These are phyloP conservation scores for Tinamus major DNA, from an alignment of 2,797 vertebrate species.

Conservation along the genomic window DNA sequence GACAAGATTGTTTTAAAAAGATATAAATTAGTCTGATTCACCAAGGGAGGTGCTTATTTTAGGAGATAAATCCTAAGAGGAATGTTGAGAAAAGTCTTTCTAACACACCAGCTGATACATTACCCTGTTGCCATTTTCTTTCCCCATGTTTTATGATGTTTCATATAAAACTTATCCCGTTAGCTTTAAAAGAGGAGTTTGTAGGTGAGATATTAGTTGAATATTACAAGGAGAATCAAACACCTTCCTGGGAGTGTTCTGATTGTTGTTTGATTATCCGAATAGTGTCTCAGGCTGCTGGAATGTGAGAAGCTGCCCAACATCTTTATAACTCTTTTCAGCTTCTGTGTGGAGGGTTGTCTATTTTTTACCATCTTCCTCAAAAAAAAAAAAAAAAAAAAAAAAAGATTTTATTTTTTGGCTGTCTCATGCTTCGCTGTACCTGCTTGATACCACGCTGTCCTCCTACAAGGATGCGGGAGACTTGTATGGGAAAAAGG, in stretches of 20 bases:
- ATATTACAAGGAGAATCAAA: not conserved
- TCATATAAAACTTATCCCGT: not conserved
- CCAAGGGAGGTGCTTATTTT: not conserved
- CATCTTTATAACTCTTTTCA: not conserved
- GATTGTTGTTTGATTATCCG: not conserved
- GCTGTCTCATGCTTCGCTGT: not conserved
- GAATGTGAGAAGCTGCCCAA: not conserved
- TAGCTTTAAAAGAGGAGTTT: not conserved
- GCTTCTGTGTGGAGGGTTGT: not conserved
- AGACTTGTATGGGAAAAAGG: not conserved
- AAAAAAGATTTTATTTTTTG: not conserved
- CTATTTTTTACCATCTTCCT: not conserved
- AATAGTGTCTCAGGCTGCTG: not conserved
- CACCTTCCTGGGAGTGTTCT: fast-evolving
- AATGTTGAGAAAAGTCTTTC: not conserved
- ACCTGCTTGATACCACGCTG: not conserved
- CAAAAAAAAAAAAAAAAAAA: not conserved
- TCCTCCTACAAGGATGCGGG: not conserved
- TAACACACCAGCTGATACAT: not conserved
- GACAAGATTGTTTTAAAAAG: not conserved
- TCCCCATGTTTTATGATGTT: not conserved
- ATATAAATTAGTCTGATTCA: not conserved
- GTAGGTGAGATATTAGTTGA: not conserved
- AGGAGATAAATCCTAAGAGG: not conserved
- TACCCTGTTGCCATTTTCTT: not conserved